A percentile compares a stretch with the other conserved stretches of the same genome.
These are phyloP conservation scores for Aphrophora alni DNA, from an alignment of 2,888 invertebrate species.

Conservation along the genomic window DNA sequence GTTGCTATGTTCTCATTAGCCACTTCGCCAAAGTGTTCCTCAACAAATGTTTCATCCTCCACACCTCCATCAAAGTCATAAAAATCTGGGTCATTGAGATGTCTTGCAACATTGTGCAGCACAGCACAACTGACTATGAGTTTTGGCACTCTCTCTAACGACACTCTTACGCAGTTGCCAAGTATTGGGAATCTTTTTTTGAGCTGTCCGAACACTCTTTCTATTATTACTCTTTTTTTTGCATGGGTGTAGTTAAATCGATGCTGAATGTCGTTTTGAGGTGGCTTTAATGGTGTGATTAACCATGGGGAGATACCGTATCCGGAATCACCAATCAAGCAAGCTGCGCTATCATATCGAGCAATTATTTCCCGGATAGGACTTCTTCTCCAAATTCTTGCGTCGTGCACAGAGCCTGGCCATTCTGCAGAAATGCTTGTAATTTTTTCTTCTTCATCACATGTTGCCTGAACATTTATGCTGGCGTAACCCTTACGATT, in stretches of 20 bases:
- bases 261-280: neutral
- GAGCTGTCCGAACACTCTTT: constrained; percentile 31
- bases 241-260: too few relatives aligned
- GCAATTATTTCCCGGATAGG: neutral
- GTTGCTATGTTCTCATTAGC: too few relatives aligned
- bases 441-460: neutral
- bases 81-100: constrained; percentile 10
- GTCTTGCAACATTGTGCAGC: constrained; percentile 29
- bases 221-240: constrained; percentile 25
- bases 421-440: constrained; percentile 1
- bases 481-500: constrained; percentile 14
- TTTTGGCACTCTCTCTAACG: constrained; percentile 11
- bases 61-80: neutral
- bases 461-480: neutral
- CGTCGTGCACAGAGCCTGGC: neutral
- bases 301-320: neutral
- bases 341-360: neutral
- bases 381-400: neutral
- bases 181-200: constrained; percentile 29
- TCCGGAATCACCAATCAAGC: neutral
- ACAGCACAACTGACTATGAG: constrained; percentile 23
- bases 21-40: too few relatives aligned
- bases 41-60: too few relatives aligned
- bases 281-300: neutral
- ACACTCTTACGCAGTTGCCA: constrained; percentile 9